Conservation (phyloP, 2,113 vertebrate genomes). For the Microcebus jonahi region DNA sequence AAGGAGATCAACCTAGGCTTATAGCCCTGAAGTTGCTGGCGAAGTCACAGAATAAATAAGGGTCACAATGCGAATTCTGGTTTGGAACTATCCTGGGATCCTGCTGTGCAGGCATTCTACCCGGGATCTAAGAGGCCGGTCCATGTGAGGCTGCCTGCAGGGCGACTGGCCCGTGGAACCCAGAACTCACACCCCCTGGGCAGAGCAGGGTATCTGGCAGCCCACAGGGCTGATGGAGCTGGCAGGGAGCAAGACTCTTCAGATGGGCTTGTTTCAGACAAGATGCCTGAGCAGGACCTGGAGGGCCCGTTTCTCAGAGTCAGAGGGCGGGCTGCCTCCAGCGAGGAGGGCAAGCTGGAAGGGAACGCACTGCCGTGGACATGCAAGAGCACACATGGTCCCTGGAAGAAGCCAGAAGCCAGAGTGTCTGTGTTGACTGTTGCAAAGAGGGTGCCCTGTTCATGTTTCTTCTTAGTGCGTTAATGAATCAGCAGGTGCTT, state of each 20-base stretch:
- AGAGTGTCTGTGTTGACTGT: fast-evolving
- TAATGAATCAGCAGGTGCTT: fast-evolving
- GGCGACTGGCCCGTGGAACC: not conserved
- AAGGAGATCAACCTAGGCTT: not conserved
- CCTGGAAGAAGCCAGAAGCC: too few relatives aligned
- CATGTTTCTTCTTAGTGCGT: fast-evolving
- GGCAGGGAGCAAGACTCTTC: not conserved
- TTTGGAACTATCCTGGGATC: too few relatives aligned
- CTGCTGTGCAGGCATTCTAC: fast-evolving
- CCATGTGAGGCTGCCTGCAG: not conserved
- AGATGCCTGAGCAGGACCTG: too few relatives aligned
- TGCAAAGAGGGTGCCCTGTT: fast-evolving
- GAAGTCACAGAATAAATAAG: not conserved
- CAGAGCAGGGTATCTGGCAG: not conserved
- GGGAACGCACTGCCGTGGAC: not conserved
- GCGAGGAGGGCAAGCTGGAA: not conserved
- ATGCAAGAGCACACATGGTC: not conserved
- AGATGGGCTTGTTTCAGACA: too few relatives aligned
- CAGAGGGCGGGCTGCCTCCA: not conserved
- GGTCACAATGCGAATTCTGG: not conserved
- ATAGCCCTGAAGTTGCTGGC: too few relatives aligned
- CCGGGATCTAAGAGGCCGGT: too few relatives aligned
- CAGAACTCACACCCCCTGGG: not conserved
- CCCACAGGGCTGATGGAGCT: not conserved
- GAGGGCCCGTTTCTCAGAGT: not conserved